Evolutionary conservation across 2,113 vertebrate genomes (phyloP), one percentile per base, ranked within the genome.

Genomic region (Amphilophus citrinellus): DNA sequence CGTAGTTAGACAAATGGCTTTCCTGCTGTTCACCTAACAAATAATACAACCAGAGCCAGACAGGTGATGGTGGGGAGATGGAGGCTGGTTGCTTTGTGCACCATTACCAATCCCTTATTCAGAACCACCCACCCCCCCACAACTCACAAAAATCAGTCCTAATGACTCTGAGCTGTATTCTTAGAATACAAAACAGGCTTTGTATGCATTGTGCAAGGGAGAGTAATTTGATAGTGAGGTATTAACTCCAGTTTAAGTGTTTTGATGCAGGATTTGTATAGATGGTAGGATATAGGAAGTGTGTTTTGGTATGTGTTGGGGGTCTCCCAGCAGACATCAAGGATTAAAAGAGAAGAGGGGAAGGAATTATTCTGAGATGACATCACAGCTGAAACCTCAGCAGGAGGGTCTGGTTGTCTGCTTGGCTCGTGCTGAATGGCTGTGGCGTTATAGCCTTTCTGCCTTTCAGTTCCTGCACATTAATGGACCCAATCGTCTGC

Each of bases 121-220:
- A 92, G 84, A 32, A 2, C 3, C 82, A 8, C 75, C 85, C 56
- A 82, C 4, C 71, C 85, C 85, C 58, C 84, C 79, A 20, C 47
- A 56, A 56, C 44, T 57, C 2, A 78, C 24, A 85, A 91, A 91
- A 89, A 83, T 66, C 61, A 42, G 18, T 82, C 87, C 87, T 89
- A 92, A 94, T 93, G 90, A 90, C 92, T 90, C 84, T 62, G 85
- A 94, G 83, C 71, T 30, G 82, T 89, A 86, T 93, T 91, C 92
- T 88, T 73, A 20, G 68, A 84, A 89, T 83, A 95, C 94, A 95
- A 94, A 94, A 92, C 88, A 79, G 84, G 73, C 94, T 94, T 95
- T 95, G 93, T 95, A 80, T 91, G 92, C 88, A 90, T 90, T 89
- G 87, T 89, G 82, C 83, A 73, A 76, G 83, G n/a, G 81, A 93